Conservation (phyloP, 2,797 vertebrate genomes). For the Sebastes reedi region DNA sequence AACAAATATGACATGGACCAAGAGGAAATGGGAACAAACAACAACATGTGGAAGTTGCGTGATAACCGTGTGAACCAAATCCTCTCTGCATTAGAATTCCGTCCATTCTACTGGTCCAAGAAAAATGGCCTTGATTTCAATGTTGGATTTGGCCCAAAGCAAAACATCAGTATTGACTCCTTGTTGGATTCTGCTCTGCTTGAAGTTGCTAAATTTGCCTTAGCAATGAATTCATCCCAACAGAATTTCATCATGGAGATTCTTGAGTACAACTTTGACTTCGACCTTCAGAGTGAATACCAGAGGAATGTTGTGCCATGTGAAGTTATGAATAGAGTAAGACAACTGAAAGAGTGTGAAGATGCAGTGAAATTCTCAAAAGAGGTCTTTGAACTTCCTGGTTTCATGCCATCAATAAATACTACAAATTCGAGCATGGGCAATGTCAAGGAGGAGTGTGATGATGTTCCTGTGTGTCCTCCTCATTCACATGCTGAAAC, state of each 20-base stretch:
- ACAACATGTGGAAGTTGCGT: slow-evolving; percentile 35
- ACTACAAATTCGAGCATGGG: neutral
- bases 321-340: slow-evolving; percentile 24
- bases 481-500: neutral
- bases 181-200: neutral
- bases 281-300: neutral
- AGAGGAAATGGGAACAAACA: neutral
- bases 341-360: neutral
- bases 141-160: slow-evolving; percentile 27
- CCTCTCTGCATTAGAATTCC: neutral
- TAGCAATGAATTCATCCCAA: slow-evolving; percentile 36
- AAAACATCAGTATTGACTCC: slow-evolving; percentile 17
- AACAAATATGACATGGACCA: neutral
- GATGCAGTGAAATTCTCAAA: slow-evolving; percentile 16
- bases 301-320: neutral
- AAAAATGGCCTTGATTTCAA: slow-evolving; percentile 1
- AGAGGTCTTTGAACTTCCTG: slow-evolving; percentile 29
- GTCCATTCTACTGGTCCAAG: accelerated
- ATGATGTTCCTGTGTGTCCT: neutral
- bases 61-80: slow-evolving; percentile 20
- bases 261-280: slow-evolving; percentile 43
- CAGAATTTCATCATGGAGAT: slow-evolving; percentile 43
- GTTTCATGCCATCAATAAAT: neutral
- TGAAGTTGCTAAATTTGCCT: slow-evolving; percentile 25
- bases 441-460: neutral